Base-by-base conservation (phyloP, 2,797 vertebrate genomes). In the Craterocephalus amniculus region DNA sequence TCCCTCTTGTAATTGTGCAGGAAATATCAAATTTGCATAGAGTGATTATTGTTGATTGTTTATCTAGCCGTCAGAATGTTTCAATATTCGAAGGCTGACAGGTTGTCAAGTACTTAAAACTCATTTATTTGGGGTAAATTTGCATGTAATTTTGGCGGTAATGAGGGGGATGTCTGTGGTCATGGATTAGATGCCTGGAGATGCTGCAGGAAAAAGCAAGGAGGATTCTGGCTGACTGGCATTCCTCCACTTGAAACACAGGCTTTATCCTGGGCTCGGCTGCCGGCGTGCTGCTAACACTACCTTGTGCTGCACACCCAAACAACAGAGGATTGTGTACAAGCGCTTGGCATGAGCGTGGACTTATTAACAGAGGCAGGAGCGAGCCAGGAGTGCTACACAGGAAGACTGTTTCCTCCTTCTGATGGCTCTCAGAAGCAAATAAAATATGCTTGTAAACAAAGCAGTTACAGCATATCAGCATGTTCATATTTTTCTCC, bases 11-110 rank as follows among this genome's bases (percentile, higher is more conserved):
- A 97, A 98, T 97, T 97, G 96, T 98, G 96, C 94, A 95, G 96
- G 96, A 98, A 98, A 98, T 97, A 98, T 96, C 97, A 97, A 96
- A 98, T 98, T 98, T 97, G 96, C 97, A 98, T 98, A 97, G 95
- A 95, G 95, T 96, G 96, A 97, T 98, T 97, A 98, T 97, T 97
- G 96, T 97, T 96, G 96, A 97, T 98, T 97, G 97, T 97, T 98
- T 98, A 97, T 97, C 96, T 95, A 94, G 95, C 95, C 96, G 95
- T 98, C 96, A 97, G 95, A 95, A 97, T 95, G 95, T 96, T 96
- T 97, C 96, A 96, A 96, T 97, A 96, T 97, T 95, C 94, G 80
- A 88, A 93, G 93, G 94, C 95, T 97, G 97, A 97, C 96, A 97
- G 97, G 96, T 97, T 97, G 96, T 98, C 96, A 98, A 97, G 96